Evolutionary conservation across 1,140 invertebrate genomes (phyloP), one percentile per base, ranked within the genome.

Genomic region (Drosophila auraria): DNA sequence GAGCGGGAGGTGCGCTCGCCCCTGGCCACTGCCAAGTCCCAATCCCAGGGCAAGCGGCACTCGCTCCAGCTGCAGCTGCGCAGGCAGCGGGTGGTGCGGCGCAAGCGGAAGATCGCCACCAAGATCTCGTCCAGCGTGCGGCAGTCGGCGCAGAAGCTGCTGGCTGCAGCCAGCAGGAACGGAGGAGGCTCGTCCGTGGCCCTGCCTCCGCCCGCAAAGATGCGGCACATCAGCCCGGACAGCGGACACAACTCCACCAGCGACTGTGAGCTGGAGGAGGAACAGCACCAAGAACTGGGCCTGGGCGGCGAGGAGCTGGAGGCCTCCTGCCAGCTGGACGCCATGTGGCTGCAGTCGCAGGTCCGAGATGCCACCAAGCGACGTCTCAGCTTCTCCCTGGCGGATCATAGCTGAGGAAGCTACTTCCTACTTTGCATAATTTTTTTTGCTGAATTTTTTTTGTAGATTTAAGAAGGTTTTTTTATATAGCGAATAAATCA

Each of bases 231-330:
- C 7, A 93, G 92, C 23, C 92, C 92, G 40, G 92, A 93, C 69
- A 93, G 92, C 42, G 92, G 92, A 1, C 91, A 92, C 73, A 93
- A 93, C 56, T 92, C 92, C 12, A 87, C 84, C 11, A 91, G 84
- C 53, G 90, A 91, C 33, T 82, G 74, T 25, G 91, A 92, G 15
- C 71, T 92, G 50, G 83, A 86, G 30, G 68, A 63, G 45, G 78
- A 82, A 14, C 33, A 59, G 47, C 38, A 40, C 57, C 57, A 17
- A 33, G 40, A 12, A 14, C 33, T 49, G 45, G 58, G 5, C 9
- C 11, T 30, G 14, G 83, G 77, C 1, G 62, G 40, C 27, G 83
- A 87, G 51, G 65, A 82, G 14, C 20, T 84, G 58, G 82, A 84
- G 56, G 74, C 50, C 1, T 50, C 81, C 2, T 84, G 86, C 60